Evolutionary conservation across 1,140 invertebrate genomes (phyloP), one percentile per base, ranked within the genome.

Genomic region (Papilio helenus): DNA sequence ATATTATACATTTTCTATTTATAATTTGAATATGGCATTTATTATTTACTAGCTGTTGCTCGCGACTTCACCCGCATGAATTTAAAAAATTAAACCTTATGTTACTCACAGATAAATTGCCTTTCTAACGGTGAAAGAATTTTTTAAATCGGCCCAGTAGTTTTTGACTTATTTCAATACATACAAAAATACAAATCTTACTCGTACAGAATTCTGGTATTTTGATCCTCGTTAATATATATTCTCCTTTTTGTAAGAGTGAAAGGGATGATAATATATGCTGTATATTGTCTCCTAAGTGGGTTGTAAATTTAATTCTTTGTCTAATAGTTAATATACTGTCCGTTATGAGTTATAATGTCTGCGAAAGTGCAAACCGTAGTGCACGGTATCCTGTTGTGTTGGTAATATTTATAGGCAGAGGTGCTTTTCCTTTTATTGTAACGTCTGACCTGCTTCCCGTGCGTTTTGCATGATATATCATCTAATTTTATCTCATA

Each of bases 401-500:
- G 61, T 68, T 12, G 61, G 23, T 14, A 68, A 68, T 68, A 68
- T 68, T 68, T 68, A 68, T 68, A 68, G 61, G 26, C 61, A 29
- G 26, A 29, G 26, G 26, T 34, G 61, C 61, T 68, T 68, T 68
- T 68, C 61, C 61, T 68, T 68, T 68, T 68, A 34, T 68, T 68
- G 61, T 4, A 68, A 14, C 61, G 61, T 68, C 61, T 68, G 61
- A 68, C 61, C 61, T 29, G 61, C 26, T 68, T 68, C 61, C 61
- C 61, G 61, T 68, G 14, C 14, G 3, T 29, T 68, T 68, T 68
- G 26, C 23, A 61, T 23, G 58, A 26, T 61, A 61, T 26, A 61
- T 26, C 14, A 26, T 26, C 58, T 26, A 61, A 61, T 61, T 26
- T 61, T 39, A 39, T 39, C 34, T 39, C 7, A 39, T n/a, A n/a